A percentile compares a stretch with the other conserved stretches of the same genome.
Conservation (phyloP, 2,797 vertebrate species). For the Furcifer pardalis region DNA sequence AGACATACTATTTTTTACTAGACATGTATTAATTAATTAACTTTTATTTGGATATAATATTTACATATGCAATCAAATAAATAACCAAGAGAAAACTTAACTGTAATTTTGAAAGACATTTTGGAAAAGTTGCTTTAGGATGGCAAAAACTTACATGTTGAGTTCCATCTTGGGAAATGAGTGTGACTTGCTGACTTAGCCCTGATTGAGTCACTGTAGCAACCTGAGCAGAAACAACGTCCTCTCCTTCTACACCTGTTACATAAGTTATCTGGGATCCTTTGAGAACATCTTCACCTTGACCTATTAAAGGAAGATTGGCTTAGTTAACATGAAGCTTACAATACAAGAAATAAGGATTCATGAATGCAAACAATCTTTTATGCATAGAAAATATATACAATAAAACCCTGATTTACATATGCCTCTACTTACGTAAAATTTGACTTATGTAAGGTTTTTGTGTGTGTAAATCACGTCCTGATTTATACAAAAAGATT, state of each 20-base stretch:
- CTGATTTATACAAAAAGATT: too few species aligned
- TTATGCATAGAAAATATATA: slow-evolving; percentile 15
- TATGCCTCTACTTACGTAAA: too few species aligned
- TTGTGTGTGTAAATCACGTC: too few species aligned
- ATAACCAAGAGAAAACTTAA: background rate
- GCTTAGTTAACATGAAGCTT: slow-evolving; percentile 22
- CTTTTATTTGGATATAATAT: background rate
- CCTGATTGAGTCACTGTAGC: slow-evolving; percentile 85
- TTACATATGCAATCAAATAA: background rate
- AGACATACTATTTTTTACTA: background rate
- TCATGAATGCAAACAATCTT: background rate
- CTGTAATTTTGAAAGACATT: background rate
- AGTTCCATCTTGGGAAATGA: slow-evolving; percentile 96
- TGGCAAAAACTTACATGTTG: slow-evolving; percentile 86
- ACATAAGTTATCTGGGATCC: slow-evolving; percentile 88
- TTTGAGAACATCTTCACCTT: slow-evolving; percentile 90
- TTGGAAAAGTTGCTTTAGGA: slow-evolving; percentile 1
- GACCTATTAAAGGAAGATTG: slow-evolving; percentile 75
- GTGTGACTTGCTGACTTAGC: slow-evolving; percentile 90
- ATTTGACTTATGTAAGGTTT: too few species aligned
- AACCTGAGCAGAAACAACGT: slow-evolving; percentile 89
- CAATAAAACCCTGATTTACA: too few species aligned
- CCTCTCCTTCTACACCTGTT: slow-evolving; percentile 89
- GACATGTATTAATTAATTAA: background rate
- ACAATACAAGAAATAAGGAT: background rate